A percentile compares a stretch with the other conserved stretches of the same genome.
Evolutionary conservation across 2,113 vertebrate genomes (phyloP).

Genomic region (Oenanthe melanoleuca): DNA sequence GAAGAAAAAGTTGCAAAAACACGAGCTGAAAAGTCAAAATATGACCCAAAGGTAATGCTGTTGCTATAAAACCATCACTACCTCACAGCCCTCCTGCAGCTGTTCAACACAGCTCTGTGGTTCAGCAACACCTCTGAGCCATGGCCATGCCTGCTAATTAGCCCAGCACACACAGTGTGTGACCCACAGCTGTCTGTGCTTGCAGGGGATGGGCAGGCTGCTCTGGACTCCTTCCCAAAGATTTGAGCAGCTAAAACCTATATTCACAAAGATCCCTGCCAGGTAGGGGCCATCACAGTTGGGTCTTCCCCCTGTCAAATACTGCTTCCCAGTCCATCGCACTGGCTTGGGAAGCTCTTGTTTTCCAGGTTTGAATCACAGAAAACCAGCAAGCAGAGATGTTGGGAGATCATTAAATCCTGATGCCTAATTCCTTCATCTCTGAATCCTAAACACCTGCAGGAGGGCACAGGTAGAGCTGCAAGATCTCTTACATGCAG

Average conservation of each 20-base stretch:
- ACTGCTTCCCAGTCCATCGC: neutral
- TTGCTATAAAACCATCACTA: neutral
- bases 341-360: rapidly evolving
- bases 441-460: slow-evolving; percentile 10
- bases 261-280: neutral
- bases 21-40: neutral
- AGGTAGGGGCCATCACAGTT: rapidly evolving
- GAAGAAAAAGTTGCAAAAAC: neutral
- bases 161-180: neutral
- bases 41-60: neutral
- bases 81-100: neutral
- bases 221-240: neutral
- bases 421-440: neutral
- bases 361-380: neutral
- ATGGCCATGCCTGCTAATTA: neutral
- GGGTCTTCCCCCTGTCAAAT: neutral
- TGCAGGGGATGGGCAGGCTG: neutral
- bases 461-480: neutral
- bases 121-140: neutral
- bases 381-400: neutral
- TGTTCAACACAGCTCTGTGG: neutral
- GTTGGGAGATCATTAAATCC: neutral
- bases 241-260: neutral
- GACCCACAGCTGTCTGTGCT: neutral
- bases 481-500: neutral